Conservation (phyloP, 2,797 vertebrate genomes). For the Phrynocephalus forsythii region DNA sequence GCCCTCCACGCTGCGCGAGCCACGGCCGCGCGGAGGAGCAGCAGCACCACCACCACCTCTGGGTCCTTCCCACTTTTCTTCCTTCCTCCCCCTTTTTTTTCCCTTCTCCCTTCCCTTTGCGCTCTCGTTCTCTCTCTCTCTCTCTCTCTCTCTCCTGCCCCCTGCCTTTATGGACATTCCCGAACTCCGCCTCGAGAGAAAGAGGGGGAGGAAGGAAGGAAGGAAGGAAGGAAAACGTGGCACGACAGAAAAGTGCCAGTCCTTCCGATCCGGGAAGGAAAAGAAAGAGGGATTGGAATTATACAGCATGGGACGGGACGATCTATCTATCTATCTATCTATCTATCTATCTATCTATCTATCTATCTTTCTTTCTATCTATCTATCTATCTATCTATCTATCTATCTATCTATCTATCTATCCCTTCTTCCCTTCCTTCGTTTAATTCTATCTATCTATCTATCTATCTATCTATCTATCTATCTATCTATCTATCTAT, state of each 20-base stretch:
- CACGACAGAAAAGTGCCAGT: too few relatives aligned
- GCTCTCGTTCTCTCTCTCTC: neutral
- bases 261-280: neutral
- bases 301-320: too few relatives aligned
- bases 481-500: too few relatives aligned
- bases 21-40: neutral
- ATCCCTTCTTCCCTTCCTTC: too few relatives aligned
- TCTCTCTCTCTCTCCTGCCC: neutral
- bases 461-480: too few relatives aligned
- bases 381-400: too few relatives aligned
- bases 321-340: too few relatives aligned
- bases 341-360: too few relatives aligned
- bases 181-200: neutral
- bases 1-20: neutral
- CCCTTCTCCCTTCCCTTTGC: neutral
- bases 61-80: neutral
- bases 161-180: neutral
- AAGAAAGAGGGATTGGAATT: too few relatives aligned
- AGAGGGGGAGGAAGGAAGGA: neutral
- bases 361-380: too few relatives aligned
- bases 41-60: neutral
- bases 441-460: too few relatives aligned
- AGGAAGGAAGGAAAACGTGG: slow-evolving; percentile 9
- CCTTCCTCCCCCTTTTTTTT: neutral
- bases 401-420: too few relatives aligned